phyloP scores from a whole-genome alignment of 2,797 vertebrate genomes.

The Enteromius unitaeniatus region DNA sequence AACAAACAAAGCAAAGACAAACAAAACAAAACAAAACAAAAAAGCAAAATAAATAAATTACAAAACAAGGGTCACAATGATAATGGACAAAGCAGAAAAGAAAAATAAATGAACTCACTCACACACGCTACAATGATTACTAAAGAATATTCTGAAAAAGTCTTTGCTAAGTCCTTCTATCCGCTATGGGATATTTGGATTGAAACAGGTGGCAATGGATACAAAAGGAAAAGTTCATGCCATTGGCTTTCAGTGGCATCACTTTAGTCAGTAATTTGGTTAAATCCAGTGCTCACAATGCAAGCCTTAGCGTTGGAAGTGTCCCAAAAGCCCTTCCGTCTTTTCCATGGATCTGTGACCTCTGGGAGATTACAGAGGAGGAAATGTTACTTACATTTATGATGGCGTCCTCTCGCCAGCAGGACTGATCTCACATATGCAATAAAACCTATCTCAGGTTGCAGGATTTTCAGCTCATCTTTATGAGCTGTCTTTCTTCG shows the following conservation, averaged over 20 bases:
- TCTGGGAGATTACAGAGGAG: slow-evolving; percentile 53
- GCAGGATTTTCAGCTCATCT: slow-evolving; percentile 43
- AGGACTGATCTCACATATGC: slow-evolving; percentile 46
- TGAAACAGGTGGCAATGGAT: background rate
- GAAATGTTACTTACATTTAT: slow-evolving; percentile 62
- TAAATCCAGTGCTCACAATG: slow-evolving; percentile 39
- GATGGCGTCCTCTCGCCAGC: slow-evolving; percentile 53
- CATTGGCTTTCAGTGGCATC: background rate
- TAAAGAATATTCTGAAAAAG: background rate
- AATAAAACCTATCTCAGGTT: slow-evolving; percentile 51
- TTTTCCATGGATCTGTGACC: slow-evolving; percentile 58
- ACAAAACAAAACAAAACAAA: too few relatives aligned
- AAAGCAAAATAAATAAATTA: background rate
- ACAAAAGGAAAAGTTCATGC: background rate
- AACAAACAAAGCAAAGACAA: too few relatives aligned
- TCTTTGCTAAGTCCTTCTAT: slow-evolving; percentile 2
- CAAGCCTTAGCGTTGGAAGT: slow-evolving; percentile 40
- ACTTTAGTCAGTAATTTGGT: slow-evolving; percentile 41
- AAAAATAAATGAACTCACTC: background rate
- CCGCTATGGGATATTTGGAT: background rate
- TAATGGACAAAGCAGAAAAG: background rate
- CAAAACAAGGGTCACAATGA: background rate
- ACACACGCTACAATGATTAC: background rate
- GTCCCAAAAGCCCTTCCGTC: slow-evolving; percentile 48
- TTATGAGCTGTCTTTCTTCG: slow-evolving; percentile 35